Base-by-base conservation (phyloP, 2,888 invertebrate species). In the Kuschelorhynchus macadamiae region DNA sequence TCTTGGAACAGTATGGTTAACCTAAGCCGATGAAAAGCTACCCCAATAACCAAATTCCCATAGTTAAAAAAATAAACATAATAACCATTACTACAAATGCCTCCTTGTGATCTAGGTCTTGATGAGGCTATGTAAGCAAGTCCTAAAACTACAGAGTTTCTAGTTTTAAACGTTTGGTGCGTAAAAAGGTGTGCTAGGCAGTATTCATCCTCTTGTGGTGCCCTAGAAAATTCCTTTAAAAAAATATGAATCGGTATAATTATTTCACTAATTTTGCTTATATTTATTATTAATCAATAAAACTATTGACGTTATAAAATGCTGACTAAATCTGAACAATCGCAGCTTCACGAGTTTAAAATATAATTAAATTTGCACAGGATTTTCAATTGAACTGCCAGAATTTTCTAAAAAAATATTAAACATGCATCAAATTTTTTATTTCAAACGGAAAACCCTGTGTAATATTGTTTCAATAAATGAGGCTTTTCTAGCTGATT, bases 181-280 rank as follows among this genome's bases (percentile, higher is more conserved):
- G 87, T 87, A 77, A 86, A 85, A 70, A 87, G 83, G 75, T 87
- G 87, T 14, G 86, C 82, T 77, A 87, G 81, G 78, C 87, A 87
- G 77, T 81, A 82, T 57, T 81, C 78, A 73, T 78, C 81, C 72
- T 81, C 80, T 56, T 80, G 76, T 42, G 74, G 74, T 64, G 80
- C 78, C 69, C 84, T 83, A 56, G 86, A 85, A 80, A 86, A 86
- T 44, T 80, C 82, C 86, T 86, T 79, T 74, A 61, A 53, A 71
- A 72, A 59, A 25, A 25, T 25, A 25, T 25, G 3, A 3, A 7
- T 25, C 7, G 25, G 7, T 25, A 25, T 25, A 25, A 25, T 25
- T 25, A 25, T 25, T 25, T 3, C 7, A 25, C 25, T 25, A 25
- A 5, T 25, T 25, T 18, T 49, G 53, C 50, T 50, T 61, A 49